Conservation (phyloP, 30 jellyfish, hydroid and myxozoan species). For the Aurelia sp. region DNA sequence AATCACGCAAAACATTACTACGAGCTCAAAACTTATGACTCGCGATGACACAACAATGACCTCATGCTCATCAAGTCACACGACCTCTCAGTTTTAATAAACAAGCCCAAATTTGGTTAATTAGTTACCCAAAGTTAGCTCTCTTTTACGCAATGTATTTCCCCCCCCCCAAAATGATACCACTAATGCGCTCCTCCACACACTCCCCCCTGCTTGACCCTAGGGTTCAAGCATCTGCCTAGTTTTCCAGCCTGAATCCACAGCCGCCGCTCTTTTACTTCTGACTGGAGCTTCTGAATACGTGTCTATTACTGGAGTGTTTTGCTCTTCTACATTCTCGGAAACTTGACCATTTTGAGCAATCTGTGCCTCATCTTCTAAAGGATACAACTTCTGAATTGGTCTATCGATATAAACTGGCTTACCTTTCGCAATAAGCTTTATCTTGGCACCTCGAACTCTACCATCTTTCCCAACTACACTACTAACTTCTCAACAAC, state of each 20-base stretch:
- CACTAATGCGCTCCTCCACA: conserved; percentile 5
- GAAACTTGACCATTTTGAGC: neutral
- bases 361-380: too few relatives aligned
- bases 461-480: neutral
- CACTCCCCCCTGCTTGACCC: conserved; percentile 11
- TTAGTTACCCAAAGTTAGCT: too few relatives aligned
- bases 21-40: too few relatives aligned
- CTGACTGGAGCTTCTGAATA: neutral
- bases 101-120: too few relatives aligned
- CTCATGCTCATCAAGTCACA: too few relatives aligned
- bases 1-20: too few relatives aligned
- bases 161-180: too few relatives aligned
- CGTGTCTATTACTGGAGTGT: neutral
- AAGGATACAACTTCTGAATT: neutral
- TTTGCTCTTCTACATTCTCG: neutral
- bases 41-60: too few relatives aligned
- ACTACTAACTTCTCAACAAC: neutral
- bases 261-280: conserved; percentile 13
- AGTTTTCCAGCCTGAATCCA: conserved; percentile 15
- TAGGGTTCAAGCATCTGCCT: conserved; percentile 2
- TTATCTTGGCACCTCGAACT: neutral
- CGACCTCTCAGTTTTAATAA: too few relatives aligned
- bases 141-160: too few relatives aligned
- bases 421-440: neutral
- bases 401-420: neutral